Evolutionary conservation across 37 sponge, comb jelly and placozoan genomes (phyloP).

Genomic region (Eunapius fragilis): DNA sequence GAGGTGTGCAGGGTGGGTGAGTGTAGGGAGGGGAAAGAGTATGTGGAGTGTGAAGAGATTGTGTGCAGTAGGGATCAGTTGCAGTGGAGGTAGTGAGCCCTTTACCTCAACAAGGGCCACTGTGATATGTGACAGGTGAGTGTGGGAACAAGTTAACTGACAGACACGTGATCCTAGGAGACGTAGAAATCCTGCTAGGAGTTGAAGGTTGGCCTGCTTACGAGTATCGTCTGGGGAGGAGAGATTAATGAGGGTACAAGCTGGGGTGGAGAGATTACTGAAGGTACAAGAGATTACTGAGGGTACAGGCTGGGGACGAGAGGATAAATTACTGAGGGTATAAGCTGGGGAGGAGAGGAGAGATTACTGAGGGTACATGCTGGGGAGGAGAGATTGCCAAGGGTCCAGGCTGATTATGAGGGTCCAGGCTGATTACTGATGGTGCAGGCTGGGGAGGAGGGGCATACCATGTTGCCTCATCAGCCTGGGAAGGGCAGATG

Average conservation of each 20-base stretch:
- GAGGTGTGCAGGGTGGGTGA: no score
- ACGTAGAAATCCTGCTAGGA: conserved; percentile 65
- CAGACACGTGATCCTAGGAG: conserved; percentile 47
- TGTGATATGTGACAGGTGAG: conserved; percentile 60
- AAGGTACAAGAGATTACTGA: no score
- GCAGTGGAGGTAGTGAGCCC: no score
- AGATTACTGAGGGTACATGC: no score
- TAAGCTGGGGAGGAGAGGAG: no score
- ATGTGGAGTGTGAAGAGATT: background rate
- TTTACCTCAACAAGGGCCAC: conserved; percentile 55
- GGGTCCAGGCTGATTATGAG: background rate
- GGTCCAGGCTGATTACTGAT: no score
- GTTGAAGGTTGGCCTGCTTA: conserved; percentile 57
- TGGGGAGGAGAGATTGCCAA: background rate
- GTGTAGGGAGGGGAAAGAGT: no score
- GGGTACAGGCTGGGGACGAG: background rate
- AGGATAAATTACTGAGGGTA: background rate
- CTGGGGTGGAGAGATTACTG: no score
- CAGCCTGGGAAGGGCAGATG: conserved; percentile 50
- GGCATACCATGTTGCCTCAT: conserved; percentile 38
- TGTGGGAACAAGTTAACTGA: conserved; percentile 42
- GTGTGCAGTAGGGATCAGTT: background rate
- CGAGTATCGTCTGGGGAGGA: conserved; percentile 21
- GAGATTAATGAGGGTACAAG: background rate
- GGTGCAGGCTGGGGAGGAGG: background rate